phyloP scores from a whole-genome alignment of 2,888 invertebrate species.

The Anagyrus pseudococci region DNA sequence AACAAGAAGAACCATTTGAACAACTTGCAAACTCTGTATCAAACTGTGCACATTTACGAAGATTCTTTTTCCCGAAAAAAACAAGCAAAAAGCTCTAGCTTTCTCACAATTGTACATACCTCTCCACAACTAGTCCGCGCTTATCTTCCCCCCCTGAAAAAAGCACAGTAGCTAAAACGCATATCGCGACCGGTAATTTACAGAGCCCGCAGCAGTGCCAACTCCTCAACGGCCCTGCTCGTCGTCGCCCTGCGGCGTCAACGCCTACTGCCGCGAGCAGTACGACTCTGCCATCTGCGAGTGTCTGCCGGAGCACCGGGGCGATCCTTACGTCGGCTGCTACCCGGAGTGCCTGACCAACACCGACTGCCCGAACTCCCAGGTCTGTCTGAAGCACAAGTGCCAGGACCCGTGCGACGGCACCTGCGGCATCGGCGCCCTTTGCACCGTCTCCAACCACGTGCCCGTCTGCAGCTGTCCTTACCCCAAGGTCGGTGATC shows the following conservation, averaged over 20 bases:
- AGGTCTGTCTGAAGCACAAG: conserved; percentile 72
- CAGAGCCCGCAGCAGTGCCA: conserved; percentile 29
- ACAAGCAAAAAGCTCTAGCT: too few relatives aligned
- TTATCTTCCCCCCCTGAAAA: too few relatives aligned
- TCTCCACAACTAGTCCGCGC: too few relatives aligned
- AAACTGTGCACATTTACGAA: too few relatives aligned
- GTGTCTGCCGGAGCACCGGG: conserved; percentile 73
- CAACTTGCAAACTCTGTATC: too few relatives aligned
- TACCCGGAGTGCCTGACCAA: conserved; percentile 80
- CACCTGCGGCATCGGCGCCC: conserved; percentile 77
- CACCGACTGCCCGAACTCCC: conserved; percentile 71
- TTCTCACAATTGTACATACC: too few relatives aligned
- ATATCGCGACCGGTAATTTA: too few relatives aligned
- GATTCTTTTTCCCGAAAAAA: too few relatives aligned
- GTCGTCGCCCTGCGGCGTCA: conserved; percentile 73
- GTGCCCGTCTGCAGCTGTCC: conserved; percentile 78
- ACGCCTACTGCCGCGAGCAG: conserved; percentile 73
- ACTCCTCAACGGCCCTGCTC: conserved; percentile 62
- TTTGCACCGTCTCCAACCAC: conserved; percentile 75
- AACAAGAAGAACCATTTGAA: too few relatives aligned
- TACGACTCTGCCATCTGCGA: conserved; percentile 73
- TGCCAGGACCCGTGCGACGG: conserved; percentile 78
- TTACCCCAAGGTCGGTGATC: conserved; percentile 75
- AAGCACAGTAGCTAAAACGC: too few relatives aligned
- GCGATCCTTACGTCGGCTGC: conserved; percentile 67